Percentiles rank a stretch among this genome's conserved stretches.
Evolutionary conservation across 1,140 invertebrate genomes (phyloP).

Genomic region (Alviniconcha marisindica): DNA sequence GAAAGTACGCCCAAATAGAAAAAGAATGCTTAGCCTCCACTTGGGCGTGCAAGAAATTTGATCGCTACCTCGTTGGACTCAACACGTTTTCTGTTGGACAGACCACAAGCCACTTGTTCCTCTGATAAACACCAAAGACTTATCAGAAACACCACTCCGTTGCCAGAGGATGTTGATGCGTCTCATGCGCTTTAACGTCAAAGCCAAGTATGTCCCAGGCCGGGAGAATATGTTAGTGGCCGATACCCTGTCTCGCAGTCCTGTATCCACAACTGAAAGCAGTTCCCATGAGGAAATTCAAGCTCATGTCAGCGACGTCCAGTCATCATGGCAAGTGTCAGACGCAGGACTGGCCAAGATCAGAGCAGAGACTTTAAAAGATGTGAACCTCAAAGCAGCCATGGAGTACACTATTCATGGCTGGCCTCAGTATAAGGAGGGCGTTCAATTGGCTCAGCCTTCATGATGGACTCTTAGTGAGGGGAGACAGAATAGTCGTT

Average conservation of each 20-base stretch:
- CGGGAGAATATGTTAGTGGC: slow-evolving; percentile 46
- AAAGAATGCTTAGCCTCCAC: slow-evolving; percentile 78
- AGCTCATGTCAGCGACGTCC: slow-evolving; percentile 56
- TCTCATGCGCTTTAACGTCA: slow-evolving; percentile 41
- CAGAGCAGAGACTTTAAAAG: too few relatives aligned
- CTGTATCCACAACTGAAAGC: slow-evolving; percentile 75
- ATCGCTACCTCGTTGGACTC: slow-evolving; percentile 76
- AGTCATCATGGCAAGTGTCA: too few relatives aligned
- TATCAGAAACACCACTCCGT: slow-evolving; percentile 37
- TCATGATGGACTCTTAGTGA: neutral
- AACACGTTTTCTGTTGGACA: slow-evolving; percentile 56
- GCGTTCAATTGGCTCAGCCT: neutral
- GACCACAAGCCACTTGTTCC: slow-evolving; percentile 71
- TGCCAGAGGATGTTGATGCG: slow-evolving; percentile 52
- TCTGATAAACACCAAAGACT: slow-evolving; percentile 47
- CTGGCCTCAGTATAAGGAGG: too few relatives aligned
- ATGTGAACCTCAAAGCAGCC: too few relatives aligned
- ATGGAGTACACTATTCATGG: too few relatives aligned
- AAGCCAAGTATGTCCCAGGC: slow-evolving; percentile 45
- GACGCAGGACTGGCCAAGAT: neutral
- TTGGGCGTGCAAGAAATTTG: slow-evolving; percentile 78
- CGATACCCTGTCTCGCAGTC: slow-evolving; percentile 44
- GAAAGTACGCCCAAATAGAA: slow-evolving; percentile 78
- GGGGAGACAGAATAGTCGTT: too few relatives aligned
- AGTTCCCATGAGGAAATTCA: slow-evolving; percentile 78